Percentiles rank a stretch among this genome's conserved stretches.
These are phyloP conservation scores for Balaeniceps rex DNA, from an alignment of 2,113 vertebrate species.

Conservation along the genomic window DNA sequence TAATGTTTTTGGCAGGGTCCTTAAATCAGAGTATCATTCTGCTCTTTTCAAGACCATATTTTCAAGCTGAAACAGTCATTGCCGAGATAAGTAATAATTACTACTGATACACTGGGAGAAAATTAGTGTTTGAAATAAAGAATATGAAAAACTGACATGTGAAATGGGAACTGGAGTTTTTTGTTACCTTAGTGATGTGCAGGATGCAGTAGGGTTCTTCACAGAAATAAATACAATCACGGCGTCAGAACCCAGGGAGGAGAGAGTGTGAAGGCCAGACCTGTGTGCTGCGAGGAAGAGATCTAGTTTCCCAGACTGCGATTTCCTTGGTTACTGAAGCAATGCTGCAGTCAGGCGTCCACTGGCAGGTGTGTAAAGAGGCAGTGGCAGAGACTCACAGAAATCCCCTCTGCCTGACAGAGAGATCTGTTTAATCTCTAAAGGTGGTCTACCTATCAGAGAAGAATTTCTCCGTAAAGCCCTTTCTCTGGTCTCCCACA, in stretches of 20 bases:
- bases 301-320: too few species aligned
- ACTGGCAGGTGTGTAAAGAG: not conserved
- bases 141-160: not conserved
- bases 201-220: not conserved
- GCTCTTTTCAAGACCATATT: not conserved
- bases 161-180: not conserved
- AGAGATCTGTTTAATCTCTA: not conserved
- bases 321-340: not conserved
- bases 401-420: not conserved
- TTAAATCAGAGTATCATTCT: constrained; percentile 18
- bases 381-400: fast-evolving
- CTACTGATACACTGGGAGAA: not conserved
- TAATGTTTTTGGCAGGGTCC: not conserved
- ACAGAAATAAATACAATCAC: not conserved
- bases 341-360: not conserved
- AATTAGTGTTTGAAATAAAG: not conserved
- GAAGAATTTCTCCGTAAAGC: not conserved
- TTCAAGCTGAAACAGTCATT: constrained; percentile 5
- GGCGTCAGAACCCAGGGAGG: too few species aligned
- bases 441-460: not conserved
- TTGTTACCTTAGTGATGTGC: not conserved
- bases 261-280: not conserved
- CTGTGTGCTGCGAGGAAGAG: not conserved
- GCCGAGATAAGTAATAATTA: not conserved
- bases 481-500: not conserved